Percentiles rank a stretch among this genome's conserved stretches.
These are phyloP conservation scores for Tetragnatha versicolor DNA, from an alignment of 1,140 invertebrate genomes.

Conservation along the genomic window DNA sequence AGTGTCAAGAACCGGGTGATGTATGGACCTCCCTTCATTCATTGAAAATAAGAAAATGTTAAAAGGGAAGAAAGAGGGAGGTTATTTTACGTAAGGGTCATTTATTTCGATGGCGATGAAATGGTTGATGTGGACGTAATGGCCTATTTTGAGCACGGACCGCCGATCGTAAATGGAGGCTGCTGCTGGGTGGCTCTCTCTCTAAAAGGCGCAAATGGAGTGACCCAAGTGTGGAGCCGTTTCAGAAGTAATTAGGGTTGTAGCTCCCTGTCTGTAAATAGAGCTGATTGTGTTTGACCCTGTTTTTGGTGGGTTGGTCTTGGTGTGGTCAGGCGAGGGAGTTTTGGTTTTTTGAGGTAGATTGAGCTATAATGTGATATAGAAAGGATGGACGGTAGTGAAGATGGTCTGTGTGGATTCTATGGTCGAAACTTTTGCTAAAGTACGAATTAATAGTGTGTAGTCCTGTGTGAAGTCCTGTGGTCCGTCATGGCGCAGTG, in stretches of 20 bases:
- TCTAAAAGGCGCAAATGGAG: conserved; percentile 31
- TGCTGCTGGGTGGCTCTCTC: neutral
- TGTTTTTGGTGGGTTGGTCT: neutral
- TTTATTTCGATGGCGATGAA: conserved; percentile 21
- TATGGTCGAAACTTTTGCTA: too few relatives aligned
- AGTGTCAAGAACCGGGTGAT: conserved; percentile 20
- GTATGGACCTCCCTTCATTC: conserved; percentile 3
- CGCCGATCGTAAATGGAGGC: conserved; percentile 33
- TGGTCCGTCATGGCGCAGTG: too few relatives aligned
- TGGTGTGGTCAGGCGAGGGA: neutral
- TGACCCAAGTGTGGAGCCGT: neutral
- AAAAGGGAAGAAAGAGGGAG: neutral
- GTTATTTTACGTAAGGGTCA: conserved; percentile 40
- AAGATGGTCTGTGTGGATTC: too few relatives aligned
- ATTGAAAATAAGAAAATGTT: conserved; percentile 19
- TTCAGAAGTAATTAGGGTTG: neutral
- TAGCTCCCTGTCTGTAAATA: neutral
- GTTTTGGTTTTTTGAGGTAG: neutral
- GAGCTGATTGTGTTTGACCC: neutral
- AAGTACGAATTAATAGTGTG: too few relatives aligned
- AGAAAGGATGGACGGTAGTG: neutral
- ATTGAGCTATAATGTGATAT: neutral
- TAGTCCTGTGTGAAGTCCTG: too few relatives aligned
- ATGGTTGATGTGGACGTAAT: conserved; percentile 28
- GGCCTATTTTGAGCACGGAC: conserved; percentile 25